phyloP scores from a whole-genome alignment of 2,113 vertebrate species.

The Sapayoa aenigma region DNA sequence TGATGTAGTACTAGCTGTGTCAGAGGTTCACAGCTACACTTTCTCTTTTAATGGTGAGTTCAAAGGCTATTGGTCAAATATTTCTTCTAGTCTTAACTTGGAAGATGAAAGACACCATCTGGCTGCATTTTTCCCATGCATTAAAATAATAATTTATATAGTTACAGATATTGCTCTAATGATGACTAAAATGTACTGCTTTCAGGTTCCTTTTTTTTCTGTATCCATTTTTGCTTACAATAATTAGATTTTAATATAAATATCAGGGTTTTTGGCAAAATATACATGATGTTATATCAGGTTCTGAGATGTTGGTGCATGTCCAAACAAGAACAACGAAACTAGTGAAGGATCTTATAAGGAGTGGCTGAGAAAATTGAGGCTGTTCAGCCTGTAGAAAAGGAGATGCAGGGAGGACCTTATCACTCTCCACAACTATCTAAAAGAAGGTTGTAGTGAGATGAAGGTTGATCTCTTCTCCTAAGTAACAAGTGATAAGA shows the following conservation, averaged over 20 bases:
- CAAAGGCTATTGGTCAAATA: neutral
- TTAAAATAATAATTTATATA: neutral
- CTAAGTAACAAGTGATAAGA: neutral
- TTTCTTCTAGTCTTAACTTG: neutral
- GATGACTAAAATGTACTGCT: neutral
- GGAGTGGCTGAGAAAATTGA: neutral
- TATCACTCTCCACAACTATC: neutral
- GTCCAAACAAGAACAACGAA: neutral
- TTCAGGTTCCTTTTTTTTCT: neutral
- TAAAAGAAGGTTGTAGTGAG: neutral
- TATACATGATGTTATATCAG: neutral
- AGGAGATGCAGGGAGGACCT: neutral
- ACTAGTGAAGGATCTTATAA: neutral
- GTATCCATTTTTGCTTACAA: neutral
- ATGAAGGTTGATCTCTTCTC: accelerated
- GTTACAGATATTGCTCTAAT: neutral
- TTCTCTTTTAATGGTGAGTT: neutral
- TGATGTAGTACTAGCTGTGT: neutral
- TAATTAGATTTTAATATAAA: neutral
- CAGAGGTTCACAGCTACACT: neutral
- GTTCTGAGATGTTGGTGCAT: neutral
- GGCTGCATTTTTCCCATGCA: neutral
- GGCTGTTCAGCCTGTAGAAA: neutral
- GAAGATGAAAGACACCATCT: neutral
- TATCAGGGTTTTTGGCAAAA: neutral